phyloP scores from a whole-genome alignment of 2,888 invertebrate species.

The Punctoribates punctum region DNA sequence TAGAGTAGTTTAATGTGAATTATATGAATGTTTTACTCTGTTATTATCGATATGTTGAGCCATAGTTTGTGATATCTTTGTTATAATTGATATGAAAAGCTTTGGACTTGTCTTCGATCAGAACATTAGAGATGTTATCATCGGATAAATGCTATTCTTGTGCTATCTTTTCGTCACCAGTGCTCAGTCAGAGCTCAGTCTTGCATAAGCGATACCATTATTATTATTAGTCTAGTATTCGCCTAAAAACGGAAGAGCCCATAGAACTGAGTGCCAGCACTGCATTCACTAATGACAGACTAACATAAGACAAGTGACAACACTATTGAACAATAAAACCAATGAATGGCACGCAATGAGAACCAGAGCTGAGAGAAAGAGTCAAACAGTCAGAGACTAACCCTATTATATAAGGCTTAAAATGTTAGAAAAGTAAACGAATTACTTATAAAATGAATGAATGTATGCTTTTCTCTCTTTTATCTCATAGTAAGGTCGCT shows the following conservation, averaged over 20 bases:
- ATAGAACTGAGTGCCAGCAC: background rate
- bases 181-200: background rate
- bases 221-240: conserved; percentile 25
- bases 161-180: background rate
- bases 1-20: conserved; percentile 4
- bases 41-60: background rate
- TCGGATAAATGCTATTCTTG: background rate
- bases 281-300: conserved; percentile 28
- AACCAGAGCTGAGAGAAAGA: background rate
- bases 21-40: background rate
- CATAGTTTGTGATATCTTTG: conserved; percentile 1
- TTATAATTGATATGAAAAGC: conserved; percentile 13
- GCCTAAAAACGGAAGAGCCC: background rate
- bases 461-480: background rate
- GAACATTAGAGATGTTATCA: conserved; percentile 13
- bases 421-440: conserved; percentile 24
- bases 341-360: conserved; percentile 31
- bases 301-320: conserved; percentile 35
- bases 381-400: background rate
- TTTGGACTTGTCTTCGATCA: background rate
- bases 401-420: conserved; percentile 32
- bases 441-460: background rate
- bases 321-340: conserved; percentile 28
- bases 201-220: conserved; percentile 31
- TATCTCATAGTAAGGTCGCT: background rate